phyloP scores from a whole-genome alignment of 2,888 invertebrate species.

The Troilus luridus region DNA sequence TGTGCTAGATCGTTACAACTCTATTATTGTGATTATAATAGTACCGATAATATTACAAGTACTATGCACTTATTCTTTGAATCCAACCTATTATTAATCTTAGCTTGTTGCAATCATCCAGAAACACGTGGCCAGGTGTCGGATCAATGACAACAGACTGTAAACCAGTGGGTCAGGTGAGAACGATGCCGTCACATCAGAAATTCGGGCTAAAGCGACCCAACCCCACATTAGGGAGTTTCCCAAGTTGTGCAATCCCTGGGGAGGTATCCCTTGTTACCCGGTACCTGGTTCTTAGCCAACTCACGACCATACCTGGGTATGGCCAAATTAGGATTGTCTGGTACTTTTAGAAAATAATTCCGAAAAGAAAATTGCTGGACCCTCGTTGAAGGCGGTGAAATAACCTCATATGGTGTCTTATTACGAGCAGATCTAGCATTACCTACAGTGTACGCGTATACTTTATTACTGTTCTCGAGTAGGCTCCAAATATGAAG shows the following conservation, averaged over 20 bases:
- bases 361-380: conserved; percentile 13
- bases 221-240: conserved; percentile 25
- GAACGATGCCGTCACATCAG: neutral
- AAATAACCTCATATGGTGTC: neutral
- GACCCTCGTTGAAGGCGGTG: neutral
- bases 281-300: neutral
- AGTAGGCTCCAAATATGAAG: neutral
- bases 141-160: neutral
- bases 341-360: neutral
- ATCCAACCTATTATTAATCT: too few relatives aligned
- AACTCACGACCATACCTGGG: conserved; percentile 13
- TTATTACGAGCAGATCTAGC: neutral
- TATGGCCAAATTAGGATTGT: neutral
- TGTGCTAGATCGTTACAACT: too few relatives aligned
- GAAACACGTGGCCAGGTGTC: neutral
- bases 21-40: too few relatives aligned
- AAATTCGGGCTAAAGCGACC: neutral
- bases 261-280: neutral
- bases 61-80: too few relatives aligned
- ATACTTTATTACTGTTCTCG: neutral
- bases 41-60: too few relatives aligned
- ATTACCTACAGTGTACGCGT: neutral
- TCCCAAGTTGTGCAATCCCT: neutral
- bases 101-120: neutral
- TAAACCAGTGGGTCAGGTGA: neutral